Base-by-base conservation (phyloP, 2,888 invertebrate species). In the Malthinus seriepunctatus region DNA sequence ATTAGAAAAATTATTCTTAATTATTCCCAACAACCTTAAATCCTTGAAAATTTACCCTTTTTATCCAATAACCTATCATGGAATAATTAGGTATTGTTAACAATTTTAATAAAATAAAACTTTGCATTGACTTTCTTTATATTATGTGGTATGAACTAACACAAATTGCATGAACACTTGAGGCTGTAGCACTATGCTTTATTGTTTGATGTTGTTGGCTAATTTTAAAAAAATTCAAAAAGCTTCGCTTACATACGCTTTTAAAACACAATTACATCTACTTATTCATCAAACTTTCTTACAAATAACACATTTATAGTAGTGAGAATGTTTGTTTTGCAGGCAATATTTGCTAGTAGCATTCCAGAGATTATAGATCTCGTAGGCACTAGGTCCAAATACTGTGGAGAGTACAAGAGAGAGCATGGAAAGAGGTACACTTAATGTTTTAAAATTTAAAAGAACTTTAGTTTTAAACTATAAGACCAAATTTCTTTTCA, bases 341-440 rank as follows among this genome's bases (percentile, higher is more conserved):
- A 96, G 96, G 97, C 97, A 86, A 95, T 97, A 90, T 98, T 98
- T 92, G 97, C 97, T 87, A 96, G 95, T 90, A 96, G 95, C 89
- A 95, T 98, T 85, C 97, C 97, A 83, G 97, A 98, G 91, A 97
- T 98, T 86, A 96, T 95, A 86, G 97, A 97, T 87, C 94, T 98
- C 86, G 93, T 97, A 88, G 96, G 97, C 85, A 93, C 93, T 88
- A 92, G 97, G 85, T 95, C 96, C 87, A 97, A 97, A 87, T 97
- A 97, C 89, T 93, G 95, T 86, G 97, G 97, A 83, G 93, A 95
- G 84, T 97, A 95, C 88, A 97, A 96, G 88, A 93, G 95, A 85
- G 97, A 97, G 88, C 93, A 95, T 82, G 97, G 97, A 88, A 95
- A 97, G 90, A 95, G 96, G 96, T 96, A 92, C 87, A 83, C 52